Evolutionary conservation across 2,888 invertebrate genomes (phyloP), one percentile per base, ranked within the genome.

Genomic region (Rhingia rostrata): DNA sequence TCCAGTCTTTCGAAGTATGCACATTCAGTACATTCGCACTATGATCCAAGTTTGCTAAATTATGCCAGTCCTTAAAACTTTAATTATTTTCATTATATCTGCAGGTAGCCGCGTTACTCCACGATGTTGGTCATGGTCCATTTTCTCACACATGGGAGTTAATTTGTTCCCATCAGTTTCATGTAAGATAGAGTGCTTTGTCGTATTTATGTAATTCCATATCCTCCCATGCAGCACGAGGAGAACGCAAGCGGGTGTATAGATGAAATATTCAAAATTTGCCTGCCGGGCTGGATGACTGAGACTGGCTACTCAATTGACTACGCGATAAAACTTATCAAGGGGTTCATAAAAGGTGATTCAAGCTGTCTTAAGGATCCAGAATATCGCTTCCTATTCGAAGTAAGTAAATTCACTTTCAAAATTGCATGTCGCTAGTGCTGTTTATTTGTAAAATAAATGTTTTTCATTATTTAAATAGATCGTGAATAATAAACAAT

Each of bases 81-180:
- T 9, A 37, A 22, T 22, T 60, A 43, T 32, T 2, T 41, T 87
- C 93, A n/a, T 93, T 93, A n/a, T 93, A 93, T 88, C 92, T 93
- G 9, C 88, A 93, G 89, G 92, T 95, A 41, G 95, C 95, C 47
- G 95, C 93, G 0, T 91, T 95, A 0, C 92, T 94, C 70, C 95
- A 95, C 90, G 95, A 95, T 88, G 88, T 95, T 10, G 95, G 94
- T 0, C 95, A 95, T 89, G 95, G 95, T 0, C 94, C 95, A 4
- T 94, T 93, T 89, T 94, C 94, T 0, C 95, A 95, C 89, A 86
- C 92, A 6, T 95, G 94, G 93, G 95, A 95, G 86, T 32, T 5
- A 4, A 88, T 90, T 69, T 74, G 60, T 14, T 64, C 10, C 7
- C 6, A 47, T 0, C 4, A 75, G 47, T 88, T 86, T 75, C 14